A percentile compares a stretch with the other conserved stretches of the same genome.
phyloP scores from a whole-genome alignment of 2,797 vertebrate genomes.

The Lindbergichthys nudifrons region DNA sequence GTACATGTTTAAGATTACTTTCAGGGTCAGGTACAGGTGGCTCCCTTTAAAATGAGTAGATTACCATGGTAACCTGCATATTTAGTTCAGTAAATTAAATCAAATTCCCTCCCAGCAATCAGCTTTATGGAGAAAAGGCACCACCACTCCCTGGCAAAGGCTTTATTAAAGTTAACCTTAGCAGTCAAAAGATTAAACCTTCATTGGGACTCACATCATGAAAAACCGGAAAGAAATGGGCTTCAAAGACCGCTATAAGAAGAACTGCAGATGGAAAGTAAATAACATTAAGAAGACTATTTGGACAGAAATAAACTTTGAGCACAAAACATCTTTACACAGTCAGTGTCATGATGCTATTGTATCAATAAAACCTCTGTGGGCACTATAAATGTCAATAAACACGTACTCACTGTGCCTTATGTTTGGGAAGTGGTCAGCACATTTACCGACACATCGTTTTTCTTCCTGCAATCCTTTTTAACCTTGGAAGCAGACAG shows the following conservation, averaged over 20 bases:
- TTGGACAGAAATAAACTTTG: neutral
- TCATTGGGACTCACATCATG: neutral
- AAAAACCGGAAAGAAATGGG: neutral
- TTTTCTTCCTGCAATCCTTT: conserved; percentile 2
- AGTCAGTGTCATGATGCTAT: neutral
- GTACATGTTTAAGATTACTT: neutral
- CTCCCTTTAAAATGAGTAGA: neutral
- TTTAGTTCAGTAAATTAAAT: neutral
- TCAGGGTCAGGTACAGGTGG: neutral
- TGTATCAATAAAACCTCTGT: conserved; percentile 29
- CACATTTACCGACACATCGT: neutral
- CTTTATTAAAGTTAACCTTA: neutral
- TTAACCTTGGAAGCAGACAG: neutral
- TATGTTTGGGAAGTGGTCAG: neutral
- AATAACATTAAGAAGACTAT: neutral
- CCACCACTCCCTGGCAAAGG: neutral
- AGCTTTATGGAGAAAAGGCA: neutral
- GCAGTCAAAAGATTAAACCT: neutral
- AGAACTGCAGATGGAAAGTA: neutral
- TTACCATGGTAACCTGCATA: conserved; percentile 21
- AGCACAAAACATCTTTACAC: neutral
- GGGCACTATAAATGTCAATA: conserved; percentile 9
- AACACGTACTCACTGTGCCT: neutral
- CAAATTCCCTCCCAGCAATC: neutral
- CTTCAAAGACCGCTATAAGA: neutral